Percentiles rank a stretch among this genome's conserved stretches.
phyloP scores from a whole-genome alignment of 1,140 invertebrate species.

The Belonocnema kinseyi region DNA sequence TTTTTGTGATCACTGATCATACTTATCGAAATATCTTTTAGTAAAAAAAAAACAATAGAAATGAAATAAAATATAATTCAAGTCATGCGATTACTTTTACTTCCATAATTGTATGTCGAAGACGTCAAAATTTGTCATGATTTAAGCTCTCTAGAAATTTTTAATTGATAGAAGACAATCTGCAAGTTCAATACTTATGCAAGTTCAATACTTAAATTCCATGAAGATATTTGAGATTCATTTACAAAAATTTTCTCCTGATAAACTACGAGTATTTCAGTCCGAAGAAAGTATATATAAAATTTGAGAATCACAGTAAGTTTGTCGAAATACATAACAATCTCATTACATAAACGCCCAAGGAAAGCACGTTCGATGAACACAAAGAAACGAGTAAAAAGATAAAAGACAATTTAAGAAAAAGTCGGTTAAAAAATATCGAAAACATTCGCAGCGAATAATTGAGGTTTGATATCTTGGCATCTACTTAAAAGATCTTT shows the following conservation, averaged over 20 bases:
- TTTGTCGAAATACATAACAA: constrained; percentile 11
- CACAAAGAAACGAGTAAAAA: not conserved
- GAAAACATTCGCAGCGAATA: not conserved
- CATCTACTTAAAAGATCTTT: not conserved
- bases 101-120: not conserved
- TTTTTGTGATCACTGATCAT: not conserved
- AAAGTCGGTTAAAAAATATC: not conserved
- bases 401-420: constrained; percentile 7
- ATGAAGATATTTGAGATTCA: constrained; percentile 24
- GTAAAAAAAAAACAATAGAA: not conserved
- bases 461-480: not conserved
- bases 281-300: constrained; percentile 31
- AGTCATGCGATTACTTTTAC: not conserved
- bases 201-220: not conserved
- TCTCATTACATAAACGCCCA: not conserved
- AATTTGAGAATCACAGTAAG: constrained; percentile 36
- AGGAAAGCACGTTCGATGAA: not conserved
- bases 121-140: not conserved
- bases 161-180: not conserved
- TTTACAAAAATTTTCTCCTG: not conserved
- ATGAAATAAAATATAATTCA: not conserved
- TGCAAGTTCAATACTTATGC: not conserved
- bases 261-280: not conserved
- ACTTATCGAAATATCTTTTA: not conserved
- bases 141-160: not conserved